Conservation (phyloP, 2,888 invertebrate species). For the Halocaridina rubra region DNA sequence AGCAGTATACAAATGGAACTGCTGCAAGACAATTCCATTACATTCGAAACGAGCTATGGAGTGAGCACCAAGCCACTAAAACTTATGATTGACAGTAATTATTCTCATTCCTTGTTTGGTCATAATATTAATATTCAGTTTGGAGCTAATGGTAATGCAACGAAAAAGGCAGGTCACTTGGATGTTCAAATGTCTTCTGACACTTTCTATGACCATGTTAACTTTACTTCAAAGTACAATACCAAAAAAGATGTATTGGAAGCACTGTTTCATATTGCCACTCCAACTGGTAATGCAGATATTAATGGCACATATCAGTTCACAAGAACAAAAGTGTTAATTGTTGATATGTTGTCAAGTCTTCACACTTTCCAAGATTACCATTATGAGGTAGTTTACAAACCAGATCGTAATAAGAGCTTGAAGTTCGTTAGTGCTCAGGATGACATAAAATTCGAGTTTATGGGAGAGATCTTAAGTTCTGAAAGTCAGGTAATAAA, state of each 20-base stretch:
- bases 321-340: neutral
- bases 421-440: neutral
- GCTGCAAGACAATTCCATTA: neutral
- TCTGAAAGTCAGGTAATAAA: neutral
- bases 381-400: neutral
- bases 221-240: neutral
- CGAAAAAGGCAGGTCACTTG: neutral
- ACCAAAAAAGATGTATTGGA: neutral
- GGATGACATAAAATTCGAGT: conserved; percentile 11
- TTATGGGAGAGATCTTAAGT: neutral
- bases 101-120: neutral
- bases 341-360: conserved; percentile 15
- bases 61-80: neutral
- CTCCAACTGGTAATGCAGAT: conserved; percentile 14
- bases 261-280: neutral
- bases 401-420: neutral
- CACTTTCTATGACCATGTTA: neutral
- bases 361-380: conserved; percentile 29
- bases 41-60: neutral
- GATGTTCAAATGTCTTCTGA: conserved; percentile 6
- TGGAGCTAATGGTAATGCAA: neutral
- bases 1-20: neutral
- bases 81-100: neutral
- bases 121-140: neutral
- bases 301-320: neutral